Evolutionary conservation across 1,140 invertebrate species (phyloP), one percentile per base, ranked within the genome.

Genomic region (Helicoverpa armigera): DNA sequence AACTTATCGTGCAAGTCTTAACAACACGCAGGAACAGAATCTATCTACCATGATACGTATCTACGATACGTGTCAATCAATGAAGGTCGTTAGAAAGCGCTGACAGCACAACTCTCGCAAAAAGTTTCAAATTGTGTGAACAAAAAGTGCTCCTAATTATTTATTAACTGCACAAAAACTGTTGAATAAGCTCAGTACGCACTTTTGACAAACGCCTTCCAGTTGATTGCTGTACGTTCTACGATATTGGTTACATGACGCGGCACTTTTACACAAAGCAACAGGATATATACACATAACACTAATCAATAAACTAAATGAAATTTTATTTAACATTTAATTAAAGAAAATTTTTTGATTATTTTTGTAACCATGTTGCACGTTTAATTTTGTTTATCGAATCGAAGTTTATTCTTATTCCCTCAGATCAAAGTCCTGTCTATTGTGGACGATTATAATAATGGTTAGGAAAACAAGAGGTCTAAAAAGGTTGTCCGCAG

Each of bases 51-150:
- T 23, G 23, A 23, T 23, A 23, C 23, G 23, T 23, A 23, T 23
- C 23, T 23, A 23, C 23, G 29, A 13, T 14, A 9, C 29, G 29
- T 35, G 69, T 54, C 16, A 9, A 5, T 13, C 13, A 4, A 16
- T 14, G 69, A 72, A 87, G 86, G 84, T 74, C 80, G 54, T 51
- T 79, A 82, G 83, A 86, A 84, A 86, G 83, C 60, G 29, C 18
- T 51, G 31, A 31, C 14, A 12, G 29, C 35, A 14, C 53, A 29
- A 43, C 54, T 23, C 72, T 11, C n/a, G 54, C 72, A 60, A 82
- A 86, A 85, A 86, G 80, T 31, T 35, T 63, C 35, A 35, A 80
- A 82, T 83, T 56, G 82, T 82, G 43, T 54, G 16, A 23, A 72
- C 77, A 86, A 86, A 86, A 84, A 84, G 29, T 51, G 18, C 56